These are phyloP conservation scores for Pangasius djambal DNA, from an alignment of 2,797 vertebrate genomes.

Conservation along the genomic window DNA sequence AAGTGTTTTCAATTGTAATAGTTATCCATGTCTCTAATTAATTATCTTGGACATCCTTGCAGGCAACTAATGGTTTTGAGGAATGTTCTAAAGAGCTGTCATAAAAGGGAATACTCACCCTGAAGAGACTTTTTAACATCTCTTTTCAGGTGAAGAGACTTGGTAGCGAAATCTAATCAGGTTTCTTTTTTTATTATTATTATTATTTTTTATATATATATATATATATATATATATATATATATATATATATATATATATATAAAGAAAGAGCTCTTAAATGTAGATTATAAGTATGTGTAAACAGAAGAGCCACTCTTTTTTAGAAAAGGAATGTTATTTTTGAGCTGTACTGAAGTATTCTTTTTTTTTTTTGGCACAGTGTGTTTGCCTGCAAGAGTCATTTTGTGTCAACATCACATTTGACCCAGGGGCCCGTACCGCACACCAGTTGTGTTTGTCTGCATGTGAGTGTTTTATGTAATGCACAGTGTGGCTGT, in stretches of 20 bases:
- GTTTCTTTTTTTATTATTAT: too few relatives aligned
- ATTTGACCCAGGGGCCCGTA: neutral
- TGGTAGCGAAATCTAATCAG: neutral
- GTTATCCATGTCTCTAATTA: constrained; percentile 10
- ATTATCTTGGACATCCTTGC: neutral
- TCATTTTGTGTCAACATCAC: constrained; percentile 6
- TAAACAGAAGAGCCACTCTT: constrained; percentile 19
- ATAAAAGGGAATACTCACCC: constrained; percentile 1
- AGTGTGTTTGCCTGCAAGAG: constrained; percentile 28
- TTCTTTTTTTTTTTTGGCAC: constrained; percentile 61
- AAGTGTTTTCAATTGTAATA: constrained; percentile 63
- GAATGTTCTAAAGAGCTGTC: constrained; percentile 22
- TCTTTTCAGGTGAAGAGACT: constrained; percentile 8
- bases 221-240: too few relatives aligned
- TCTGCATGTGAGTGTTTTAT: constrained; percentile 10
- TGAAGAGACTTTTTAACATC: neutral
- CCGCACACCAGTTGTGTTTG: neutral
- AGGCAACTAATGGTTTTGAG: constrained; percentile 27
- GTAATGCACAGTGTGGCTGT: constrained; percentile 53
- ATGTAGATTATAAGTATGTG: neutral
- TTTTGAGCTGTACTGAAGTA: constrained; percentile 40
- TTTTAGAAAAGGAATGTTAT: constrained; percentile 16
- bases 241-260: too few relatives aligned
- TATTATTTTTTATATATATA: too few relatives aligned
- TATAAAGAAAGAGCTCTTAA: neutral